Percentiles rank a stretch among this genome's conserved stretches.
Evolutionary conservation across 1,140 invertebrate species (phyloP).

Genomic region (Sipha flava): DNA sequence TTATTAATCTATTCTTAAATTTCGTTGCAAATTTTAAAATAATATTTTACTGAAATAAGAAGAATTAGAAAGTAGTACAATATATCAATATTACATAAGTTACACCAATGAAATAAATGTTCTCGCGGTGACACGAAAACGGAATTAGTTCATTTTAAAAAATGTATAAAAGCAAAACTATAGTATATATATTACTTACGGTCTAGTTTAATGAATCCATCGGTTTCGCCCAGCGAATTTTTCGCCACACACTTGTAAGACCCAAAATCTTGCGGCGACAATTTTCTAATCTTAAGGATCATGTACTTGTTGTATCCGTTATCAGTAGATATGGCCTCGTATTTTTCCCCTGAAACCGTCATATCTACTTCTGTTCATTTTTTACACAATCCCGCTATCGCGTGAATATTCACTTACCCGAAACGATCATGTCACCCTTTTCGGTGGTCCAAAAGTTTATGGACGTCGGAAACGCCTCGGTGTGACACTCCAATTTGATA

Average conservation of each 20-base stretch:
- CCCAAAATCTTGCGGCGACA: slow-evolving; percentile 69
- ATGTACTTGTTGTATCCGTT: slow-evolving; percentile 79
- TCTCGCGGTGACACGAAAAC: no score
- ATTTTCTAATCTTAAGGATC: slow-evolving; percentile 75
- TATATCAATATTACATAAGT: no score
- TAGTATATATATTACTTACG: slow-evolving; percentile 54
- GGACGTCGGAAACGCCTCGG: slow-evolving; percentile 77
- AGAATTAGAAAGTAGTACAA: no score
- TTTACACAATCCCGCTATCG: background rate
- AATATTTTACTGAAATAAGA: no score
- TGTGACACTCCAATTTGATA: slow-evolving; percentile 72
- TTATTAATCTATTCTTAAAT: no score
- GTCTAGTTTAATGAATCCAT: slow-evolving; percentile 83
- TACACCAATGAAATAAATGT: no score
- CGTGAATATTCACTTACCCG: slow-evolving; percentile 53
- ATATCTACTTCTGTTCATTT: slow-evolving; percentile 35
- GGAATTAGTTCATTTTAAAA: no score
- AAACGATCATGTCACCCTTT: slow-evolving; percentile 76
- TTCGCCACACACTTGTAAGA: slow-evolving; percentile 88
- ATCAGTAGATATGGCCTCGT: slow-evolving; percentile 67
- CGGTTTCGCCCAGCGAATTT: slow-evolving; percentile 85
- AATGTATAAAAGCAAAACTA: no score
- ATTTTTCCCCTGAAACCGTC: slow-evolving; percentile 67
- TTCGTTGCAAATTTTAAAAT: no score
- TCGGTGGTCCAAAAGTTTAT: slow-evolving; percentile 85